Conservation (phyloP, 2,113 vertebrate genomes). For the Upupa epops region DNA sequence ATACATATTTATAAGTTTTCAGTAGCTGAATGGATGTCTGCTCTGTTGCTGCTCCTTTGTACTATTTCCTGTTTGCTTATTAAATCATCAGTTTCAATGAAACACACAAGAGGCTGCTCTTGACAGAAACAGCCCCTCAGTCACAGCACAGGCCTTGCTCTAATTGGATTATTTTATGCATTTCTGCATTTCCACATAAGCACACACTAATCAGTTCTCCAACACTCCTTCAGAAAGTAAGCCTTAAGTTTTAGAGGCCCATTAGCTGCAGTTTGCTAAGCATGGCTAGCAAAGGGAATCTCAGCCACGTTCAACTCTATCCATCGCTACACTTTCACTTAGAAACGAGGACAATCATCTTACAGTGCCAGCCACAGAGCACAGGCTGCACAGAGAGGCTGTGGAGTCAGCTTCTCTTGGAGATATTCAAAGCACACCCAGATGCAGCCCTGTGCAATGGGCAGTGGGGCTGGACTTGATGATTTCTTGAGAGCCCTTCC, state of each 20-base stretch:
- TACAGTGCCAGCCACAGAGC: too few relatives aligned
- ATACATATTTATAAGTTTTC: background rate
- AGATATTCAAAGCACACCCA: too few relatives aligned
- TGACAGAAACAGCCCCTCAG: background rate
- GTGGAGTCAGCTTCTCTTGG: too few relatives aligned
- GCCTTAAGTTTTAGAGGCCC: background rate
- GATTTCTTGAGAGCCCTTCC: too few relatives aligned
- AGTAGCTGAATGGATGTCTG: background rate
- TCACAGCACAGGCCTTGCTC: background rate
- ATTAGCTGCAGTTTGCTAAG: conserved; percentile 1
- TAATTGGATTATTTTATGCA: conserved; percentile 7
- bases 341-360: too few relatives aligned
- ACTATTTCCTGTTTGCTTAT: conserved; percentile 9
- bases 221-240: background rate
- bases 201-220: background rate
- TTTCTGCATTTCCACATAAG: conserved; percentile 28
- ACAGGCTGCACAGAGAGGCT: too few relatives aligned
- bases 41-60: background rate
- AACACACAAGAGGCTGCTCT: background rate
- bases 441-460: too few relatives aligned
- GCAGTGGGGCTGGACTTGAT: too few relatives aligned
- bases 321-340: background rate
- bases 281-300: background rate
- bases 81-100: background rate
- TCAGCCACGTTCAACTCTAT: background rate